These are phyloP conservation scores for Argya squamiceps DNA, from an alignment of 2,797 vertebrate genomes.

Conservation along the genomic window DNA sequence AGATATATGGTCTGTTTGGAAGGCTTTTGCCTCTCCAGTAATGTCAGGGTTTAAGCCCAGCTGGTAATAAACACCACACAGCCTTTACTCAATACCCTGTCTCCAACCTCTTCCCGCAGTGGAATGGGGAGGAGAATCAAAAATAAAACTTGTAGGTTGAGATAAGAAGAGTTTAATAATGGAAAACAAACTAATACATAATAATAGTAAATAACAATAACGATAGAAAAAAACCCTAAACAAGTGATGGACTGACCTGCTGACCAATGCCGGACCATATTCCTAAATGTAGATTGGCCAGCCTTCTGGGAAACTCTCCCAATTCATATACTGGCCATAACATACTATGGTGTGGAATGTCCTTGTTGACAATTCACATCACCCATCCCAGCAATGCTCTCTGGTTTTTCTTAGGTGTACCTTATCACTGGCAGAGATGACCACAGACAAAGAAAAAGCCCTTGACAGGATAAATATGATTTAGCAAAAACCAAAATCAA, in stretches of 20 bases:
- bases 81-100: fast-evolving
- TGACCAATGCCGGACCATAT: neutral
- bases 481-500: neutral
- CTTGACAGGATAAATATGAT: fast-evolving
- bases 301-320: neutral
- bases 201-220: neutral
- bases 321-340: neutral
- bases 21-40: neutral
- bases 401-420: neutral
- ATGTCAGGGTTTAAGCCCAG: neutral
- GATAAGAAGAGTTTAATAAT: neutral
- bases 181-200: neutral
- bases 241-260: neutral
- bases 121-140: neutral
- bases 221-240: no score
- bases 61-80: neutral
- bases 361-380: neutral
- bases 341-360: neutral
- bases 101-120: neutral
- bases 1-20: neutral
- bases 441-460: neutral
- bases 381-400: fast-evolving
- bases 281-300: neutral
- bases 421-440: neutral
- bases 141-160: neutral